Evolutionary conservation across 2,888 invertebrate species (phyloP), one percentile per base, ranked within the genome.

Genomic region (Punctoribates punctum): DNA sequence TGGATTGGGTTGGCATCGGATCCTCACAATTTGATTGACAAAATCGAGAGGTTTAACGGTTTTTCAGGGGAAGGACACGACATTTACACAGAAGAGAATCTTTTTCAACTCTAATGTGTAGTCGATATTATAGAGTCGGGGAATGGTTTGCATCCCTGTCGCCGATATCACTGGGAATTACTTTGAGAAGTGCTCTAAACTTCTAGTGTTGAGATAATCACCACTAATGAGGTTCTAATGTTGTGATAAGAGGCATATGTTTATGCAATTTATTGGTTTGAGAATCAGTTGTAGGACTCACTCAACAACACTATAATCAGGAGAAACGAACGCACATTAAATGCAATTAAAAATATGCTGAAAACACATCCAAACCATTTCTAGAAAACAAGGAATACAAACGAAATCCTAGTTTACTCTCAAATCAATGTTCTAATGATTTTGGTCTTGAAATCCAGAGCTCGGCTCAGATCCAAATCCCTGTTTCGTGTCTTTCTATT

Each of bases 341-440:
- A 38, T 67, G 65, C 65, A 67, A 67, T 67, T 67, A 67, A 67
- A 67, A 67, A 67, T 67, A 27, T 67, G 65, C 65, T 67, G 65
- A 67, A 67, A 29, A 60, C 60, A 27, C 60, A 60, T 27, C n/a
- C 1, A 3, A 60, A 27, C 27, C 60, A 60, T 60, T 60, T 27
- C 27, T 60, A 11, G 27, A 20, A 27, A 20, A 60, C 60, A 60
- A 23, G 23, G 2, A 17, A 42, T 11, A 13, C 42, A 42, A 42
- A 42, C 13, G 42, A 42, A 42, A 42, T 42, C 42, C 42, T 11
- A 42, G 42, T 42, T 51, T n/a, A 51, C 20, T 51, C 20, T 51
- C 51, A 51, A 51, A 20, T 51, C 51, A 51, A 51, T 51, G 51
- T 51, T 51, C 20, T 51, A n/a, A 20, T 51, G 51, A 20, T 51